Evolutionary conservation across 2,888 invertebrate species (phyloP).

Genomic region (Meiosimyza decipiens): DNA sequence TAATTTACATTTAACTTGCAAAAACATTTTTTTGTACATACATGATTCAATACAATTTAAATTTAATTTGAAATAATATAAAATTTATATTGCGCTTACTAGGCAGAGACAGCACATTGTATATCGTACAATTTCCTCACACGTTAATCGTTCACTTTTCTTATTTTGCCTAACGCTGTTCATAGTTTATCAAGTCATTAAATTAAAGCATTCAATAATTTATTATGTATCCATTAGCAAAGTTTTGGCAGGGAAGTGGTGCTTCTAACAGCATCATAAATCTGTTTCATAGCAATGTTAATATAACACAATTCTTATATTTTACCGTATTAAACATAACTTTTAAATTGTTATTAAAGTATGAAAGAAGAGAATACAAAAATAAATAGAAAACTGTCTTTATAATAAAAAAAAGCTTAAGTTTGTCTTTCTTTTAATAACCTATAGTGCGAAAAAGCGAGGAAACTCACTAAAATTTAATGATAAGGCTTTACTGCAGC

Average conservation of each 20-base stretch:
- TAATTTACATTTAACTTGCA: slow-evolving; percentile 2
- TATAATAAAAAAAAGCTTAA: background rate
- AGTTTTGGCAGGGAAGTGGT: no score
- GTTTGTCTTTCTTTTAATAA: no score
- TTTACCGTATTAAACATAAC: slow-evolving; percentile 15
- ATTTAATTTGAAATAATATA: slow-evolving; percentile 5
- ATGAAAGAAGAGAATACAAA: slow-evolving; percentile 24
- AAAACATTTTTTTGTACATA: no score
- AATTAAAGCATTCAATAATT: no score
- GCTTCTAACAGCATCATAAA: no score
- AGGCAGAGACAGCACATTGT: slow-evolving; percentile 13
- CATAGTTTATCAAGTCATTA: background rate
- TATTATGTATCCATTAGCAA: no score
- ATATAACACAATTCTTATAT: slow-evolving; percentile 1
- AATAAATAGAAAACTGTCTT: slow-evolving; percentile 16
- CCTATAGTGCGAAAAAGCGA: no score
- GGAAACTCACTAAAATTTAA: no score
- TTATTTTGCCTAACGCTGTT: slow-evolving; percentile 8
- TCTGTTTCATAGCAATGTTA: background rate
- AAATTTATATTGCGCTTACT: slow-evolving; percentile 1
- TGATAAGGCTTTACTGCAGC: no score
- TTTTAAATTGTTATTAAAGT: slow-evolving; percentile 23
- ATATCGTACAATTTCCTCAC: slow-evolving; percentile 22
- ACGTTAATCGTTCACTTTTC: slow-evolving; percentile 16
- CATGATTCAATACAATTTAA: background rate